Conservation (phyloP, 2,113 vertebrate species). For the Mastomys coucha region DNA sequence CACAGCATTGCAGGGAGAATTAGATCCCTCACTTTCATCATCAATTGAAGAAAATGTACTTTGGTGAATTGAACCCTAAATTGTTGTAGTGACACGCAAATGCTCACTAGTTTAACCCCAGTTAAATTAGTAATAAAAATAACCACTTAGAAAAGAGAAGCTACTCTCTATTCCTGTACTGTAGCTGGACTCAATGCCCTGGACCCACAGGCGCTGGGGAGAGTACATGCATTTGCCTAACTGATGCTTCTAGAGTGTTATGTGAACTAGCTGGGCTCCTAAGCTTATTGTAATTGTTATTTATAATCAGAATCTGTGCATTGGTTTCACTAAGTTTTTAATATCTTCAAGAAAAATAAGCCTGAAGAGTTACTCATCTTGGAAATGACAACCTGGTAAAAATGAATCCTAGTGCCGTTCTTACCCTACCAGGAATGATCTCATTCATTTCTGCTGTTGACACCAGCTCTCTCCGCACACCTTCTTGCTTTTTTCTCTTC, state of each 20-base stretch:
- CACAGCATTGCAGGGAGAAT: background rate
- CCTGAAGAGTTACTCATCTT: constrained; percentile 78
- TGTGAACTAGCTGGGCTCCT: constrained; percentile 56
- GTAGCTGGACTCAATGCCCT: constrained; percentile 73
- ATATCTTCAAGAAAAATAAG: constrained; percentile 53
- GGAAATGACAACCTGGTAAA: constrained; percentile 77
- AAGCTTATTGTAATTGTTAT: constrained; percentile 79
- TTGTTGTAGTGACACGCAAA: constrained; percentile 83
- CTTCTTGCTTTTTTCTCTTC: background rate
- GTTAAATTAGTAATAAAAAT: constrained; percentile 83
- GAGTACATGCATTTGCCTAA: constrained; percentile 58
- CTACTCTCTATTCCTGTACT: constrained; percentile 78
- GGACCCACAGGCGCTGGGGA: constrained; percentile 60
- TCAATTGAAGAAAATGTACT: constrained; percentile 82
- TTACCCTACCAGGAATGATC: constrained; percentile 78
- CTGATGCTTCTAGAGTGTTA: constrained; percentile 37
- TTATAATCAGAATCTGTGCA: constrained; percentile 68
- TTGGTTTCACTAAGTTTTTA: constrained; percentile 78
- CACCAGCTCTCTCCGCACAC: background rate
- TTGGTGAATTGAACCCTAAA: constrained; percentile 81
- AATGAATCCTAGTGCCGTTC: constrained; percentile 74
- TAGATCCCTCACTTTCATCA: constrained; percentile 41
- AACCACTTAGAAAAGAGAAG: constrained; percentile 70
- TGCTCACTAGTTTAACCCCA: constrained; percentile 83
- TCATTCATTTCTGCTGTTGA: constrained; percentile 67